Percentiles rank a stretch among this genome's conserved stretches.
phyloP scores from a whole-genome alignment of 2,113 vertebrate genomes.

The Larimichthys crocea region DNA sequence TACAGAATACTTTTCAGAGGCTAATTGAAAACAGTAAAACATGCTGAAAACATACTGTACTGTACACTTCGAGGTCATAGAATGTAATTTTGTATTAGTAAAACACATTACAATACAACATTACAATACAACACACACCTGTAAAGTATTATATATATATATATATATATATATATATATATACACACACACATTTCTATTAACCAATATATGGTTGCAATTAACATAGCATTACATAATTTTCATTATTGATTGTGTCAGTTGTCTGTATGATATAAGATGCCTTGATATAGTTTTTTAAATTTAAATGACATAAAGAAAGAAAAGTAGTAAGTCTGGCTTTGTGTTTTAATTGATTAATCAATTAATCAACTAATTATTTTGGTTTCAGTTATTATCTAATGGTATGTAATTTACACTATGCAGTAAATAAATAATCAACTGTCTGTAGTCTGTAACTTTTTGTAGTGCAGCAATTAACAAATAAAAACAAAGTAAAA shows the following conservation, averaged over 20 bases:
- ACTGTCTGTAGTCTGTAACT: too few relatives aligned
- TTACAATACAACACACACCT: too few relatives aligned
- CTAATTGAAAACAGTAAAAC: constrained; percentile 58
- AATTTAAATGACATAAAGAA: neutral
- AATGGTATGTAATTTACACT: neutral
- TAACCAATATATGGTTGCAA: neutral
- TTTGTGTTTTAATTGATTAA: neutral
- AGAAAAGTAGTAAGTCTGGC: neutral
- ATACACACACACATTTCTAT: too few relatives aligned
- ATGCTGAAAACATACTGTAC: constrained; percentile 9
- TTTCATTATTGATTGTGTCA: neutral
- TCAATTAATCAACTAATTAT: neutral
- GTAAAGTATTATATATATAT: too few relatives aligned
- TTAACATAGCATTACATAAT: neutral
- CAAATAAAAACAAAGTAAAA: neutral
- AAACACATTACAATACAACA: neutral
- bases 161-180: too few relatives aligned
- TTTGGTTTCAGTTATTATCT: neutral
- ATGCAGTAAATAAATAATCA: neutral
- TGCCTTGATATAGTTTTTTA: too few relatives aligned
- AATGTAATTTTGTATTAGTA: constrained; percentile 2
- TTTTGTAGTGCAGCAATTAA: neutral
- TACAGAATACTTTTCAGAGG: constrained; percentile 30
- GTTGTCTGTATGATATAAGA: too few relatives aligned
- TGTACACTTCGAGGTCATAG: constrained; percentile 4